These are phyloP conservation scores for Zhengitettix transpicula DNA, from an alignment of 2,888 invertebrate genomes.

Conservation along the genomic window DNA sequence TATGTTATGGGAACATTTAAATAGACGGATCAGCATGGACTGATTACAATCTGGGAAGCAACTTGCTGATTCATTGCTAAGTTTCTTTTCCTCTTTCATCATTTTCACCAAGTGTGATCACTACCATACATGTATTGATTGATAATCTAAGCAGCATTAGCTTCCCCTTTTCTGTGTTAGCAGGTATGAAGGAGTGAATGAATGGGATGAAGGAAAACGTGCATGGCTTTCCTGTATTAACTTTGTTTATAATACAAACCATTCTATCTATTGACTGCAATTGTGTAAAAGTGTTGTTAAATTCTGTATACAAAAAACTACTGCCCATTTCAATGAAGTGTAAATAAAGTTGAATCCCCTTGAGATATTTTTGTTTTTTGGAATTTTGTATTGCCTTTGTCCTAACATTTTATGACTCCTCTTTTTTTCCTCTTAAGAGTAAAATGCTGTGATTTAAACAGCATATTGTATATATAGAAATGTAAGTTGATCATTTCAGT, in stretches of 20 bases:
- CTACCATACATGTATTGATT: neutral
- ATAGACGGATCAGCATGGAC: no score
- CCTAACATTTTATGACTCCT: no score
- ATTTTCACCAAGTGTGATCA: neutral
- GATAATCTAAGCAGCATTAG: conserved; percentile 1
- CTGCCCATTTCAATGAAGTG: conserved; percentile 10
- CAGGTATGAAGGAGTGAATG: neutral
- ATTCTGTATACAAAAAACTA: conserved; percentile 10
- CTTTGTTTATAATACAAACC: conserved; percentile 1
- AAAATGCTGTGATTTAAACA: no score
- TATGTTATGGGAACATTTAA: no score
- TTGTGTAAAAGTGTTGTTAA: conserved; percentile 11
- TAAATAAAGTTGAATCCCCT: conserved; percentile 11
- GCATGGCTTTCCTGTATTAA: conserved; percentile 4
- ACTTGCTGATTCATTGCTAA: neutral
- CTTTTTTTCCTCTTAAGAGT: no score
- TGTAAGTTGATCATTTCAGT: no score
- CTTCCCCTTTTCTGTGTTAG: neutral
- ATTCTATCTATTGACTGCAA: conserved; percentile 6
- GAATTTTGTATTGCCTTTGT: no score
- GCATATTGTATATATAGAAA: no score
- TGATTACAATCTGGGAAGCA: no score
- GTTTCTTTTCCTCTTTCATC: neutral
- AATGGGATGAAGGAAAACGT: neutral
- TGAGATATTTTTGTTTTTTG: neutral